phyloP scores from a whole-genome alignment of 2,113 vertebrate genomes.

The Oncorhynchus tshawytscha region DNA sequence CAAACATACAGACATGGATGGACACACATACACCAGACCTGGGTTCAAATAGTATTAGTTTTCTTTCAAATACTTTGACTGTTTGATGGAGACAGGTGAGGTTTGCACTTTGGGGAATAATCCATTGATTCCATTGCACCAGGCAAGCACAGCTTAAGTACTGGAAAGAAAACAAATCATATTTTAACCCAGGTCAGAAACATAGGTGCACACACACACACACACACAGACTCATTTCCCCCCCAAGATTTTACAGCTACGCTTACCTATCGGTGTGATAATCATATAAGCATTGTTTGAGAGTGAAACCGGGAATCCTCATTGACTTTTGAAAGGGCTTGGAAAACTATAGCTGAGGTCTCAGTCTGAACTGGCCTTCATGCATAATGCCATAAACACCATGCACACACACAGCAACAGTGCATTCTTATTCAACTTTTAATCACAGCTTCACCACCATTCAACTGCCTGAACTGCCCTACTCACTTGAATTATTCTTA shows the following conservation, averaged over 20 bases:
- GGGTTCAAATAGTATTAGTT: not conserved
- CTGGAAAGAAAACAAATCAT: too few species aligned
- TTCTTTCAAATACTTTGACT: constrained; percentile 1
- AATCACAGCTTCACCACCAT: constrained; percentile 61
- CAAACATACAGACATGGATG: constrained; percentile 38
- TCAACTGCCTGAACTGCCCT: constrained; percentile 74
- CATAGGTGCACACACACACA: constrained; percentile 1
- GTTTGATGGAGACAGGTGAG: too few species aligned
- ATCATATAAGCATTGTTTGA: constrained; percentile 59
- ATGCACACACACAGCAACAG: constrained; percentile 42
- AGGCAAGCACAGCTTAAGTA: too few species aligned
- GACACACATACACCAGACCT: constrained; percentile 15
- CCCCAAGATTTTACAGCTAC: constrained; percentile 51
- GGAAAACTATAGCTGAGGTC: constrained; percentile 37
- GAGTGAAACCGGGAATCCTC: constrained; percentile 66
- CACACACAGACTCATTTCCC: constrained; percentile 15
- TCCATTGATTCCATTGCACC: too few species aligned
- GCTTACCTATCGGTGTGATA: constrained; percentile 44
- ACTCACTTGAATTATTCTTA: constrained; percentile 85
- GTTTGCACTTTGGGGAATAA: too few species aligned
- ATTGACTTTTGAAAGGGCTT: constrained; percentile 57
- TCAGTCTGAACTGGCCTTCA: constrained; percentile 47
- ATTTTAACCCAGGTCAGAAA: not conserved
- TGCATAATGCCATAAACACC: constrained; percentile 48
- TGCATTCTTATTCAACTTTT: constrained; percentile 48